Base-by-base conservation (phyloP, 2,797 vertebrate genomes). In the Pseudochromis fuscus region DNA sequence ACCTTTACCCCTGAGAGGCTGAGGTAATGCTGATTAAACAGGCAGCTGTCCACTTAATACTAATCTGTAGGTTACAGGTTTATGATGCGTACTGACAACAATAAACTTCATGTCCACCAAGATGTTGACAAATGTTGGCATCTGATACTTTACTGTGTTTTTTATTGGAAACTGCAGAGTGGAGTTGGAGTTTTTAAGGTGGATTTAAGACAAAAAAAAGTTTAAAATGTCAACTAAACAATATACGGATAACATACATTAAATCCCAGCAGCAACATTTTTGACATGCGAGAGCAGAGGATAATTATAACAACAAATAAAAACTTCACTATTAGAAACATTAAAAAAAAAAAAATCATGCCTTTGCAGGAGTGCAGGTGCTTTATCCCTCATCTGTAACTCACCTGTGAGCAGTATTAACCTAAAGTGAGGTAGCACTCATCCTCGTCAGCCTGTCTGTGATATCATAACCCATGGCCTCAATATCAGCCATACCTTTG, bases 401-500 rank as follows among this genome's bases (percentile, higher is more conserved):
- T 86, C 85, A 90, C 91, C 86, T 90, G 90, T 84, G 84, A 87
- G 81, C 86, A 79, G 75, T 45, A 86, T 82, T 72, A 88, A 77
- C 75, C 68, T 69, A n/a, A 82, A 83, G 58, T 82, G 70, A 88
- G 84, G 83, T 65, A 76, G 74, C 16, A 25, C 68, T 77, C 71
- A 59, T 77, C 70, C 56, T 15, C 18, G 67, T 75, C 76, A 83
- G 63, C 37, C 86, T 82, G 84, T 81, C 90, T 90, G 72, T 88
- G 64, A 90, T 84, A 90, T 90, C 88, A 87, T 84, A 92, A 92
- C 90, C 89, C 91, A 88, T 93, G 89, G 90, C 92, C 93, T 92
- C 83, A 88, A 93, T 94, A 92, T 94, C 90, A 91, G 89, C 86
- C 83, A 82, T 92, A 94, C 93, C 92, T 94, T 92, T 88, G 85